A percentile compares a stretch with the other conserved stretches of the same genome.
These are phyloP conservation scores for Echeneis naucrates DNA, from an alignment of 2,797 vertebrate genomes.

Conservation along the genomic window DNA sequence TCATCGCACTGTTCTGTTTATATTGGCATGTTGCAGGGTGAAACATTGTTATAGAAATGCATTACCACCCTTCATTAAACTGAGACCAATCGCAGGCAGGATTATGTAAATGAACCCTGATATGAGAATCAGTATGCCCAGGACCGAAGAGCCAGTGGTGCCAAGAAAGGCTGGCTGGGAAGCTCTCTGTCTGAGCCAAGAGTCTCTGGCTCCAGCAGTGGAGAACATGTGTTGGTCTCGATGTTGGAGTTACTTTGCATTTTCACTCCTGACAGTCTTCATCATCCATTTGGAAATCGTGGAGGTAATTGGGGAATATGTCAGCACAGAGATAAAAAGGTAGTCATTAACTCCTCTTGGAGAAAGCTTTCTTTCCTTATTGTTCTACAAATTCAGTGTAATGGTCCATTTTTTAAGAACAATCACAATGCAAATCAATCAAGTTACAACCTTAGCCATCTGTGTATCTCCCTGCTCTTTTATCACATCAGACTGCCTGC, in stretches of 20 bases:
- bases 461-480: conserved; percentile 73
- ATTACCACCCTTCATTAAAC: conserved; percentile 83
- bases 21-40: conserved; percentile 71
- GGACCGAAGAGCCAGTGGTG: conserved; percentile 70
- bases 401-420: conserved; percentile 71
- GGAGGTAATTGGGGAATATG: conserved; percentile 79
- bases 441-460: conserved; percentile 77
- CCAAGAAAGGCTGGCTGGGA: conserved; percentile 77
- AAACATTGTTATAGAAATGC: conserved; percentile 82
- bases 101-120: conserved; percentile 82
- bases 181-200: conserved; percentile 73
- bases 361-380: conserved; percentile 65
- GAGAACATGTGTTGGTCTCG: conserved; percentile 80
- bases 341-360: conserved; percentile 76
- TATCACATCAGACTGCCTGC: conserved; percentile 70
- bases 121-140: conserved; percentile 79
- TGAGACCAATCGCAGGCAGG: conserved; percentile 76
- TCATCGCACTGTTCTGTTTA: conserved; percentile 72
- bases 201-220: conserved; percentile 77
- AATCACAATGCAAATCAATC: conserved; percentile 77
- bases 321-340: conserved; percentile 78
- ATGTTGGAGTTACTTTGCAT: conserved; percentile 80
- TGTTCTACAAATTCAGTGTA: conserved; percentile 70
- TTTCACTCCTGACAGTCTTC: conserved; percentile 76
- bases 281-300: conserved; percentile 73